Evolutionary conservation across 2,113 vertebrate species (phyloP).

Genomic region (Anoplopoma fimbria): DNA sequence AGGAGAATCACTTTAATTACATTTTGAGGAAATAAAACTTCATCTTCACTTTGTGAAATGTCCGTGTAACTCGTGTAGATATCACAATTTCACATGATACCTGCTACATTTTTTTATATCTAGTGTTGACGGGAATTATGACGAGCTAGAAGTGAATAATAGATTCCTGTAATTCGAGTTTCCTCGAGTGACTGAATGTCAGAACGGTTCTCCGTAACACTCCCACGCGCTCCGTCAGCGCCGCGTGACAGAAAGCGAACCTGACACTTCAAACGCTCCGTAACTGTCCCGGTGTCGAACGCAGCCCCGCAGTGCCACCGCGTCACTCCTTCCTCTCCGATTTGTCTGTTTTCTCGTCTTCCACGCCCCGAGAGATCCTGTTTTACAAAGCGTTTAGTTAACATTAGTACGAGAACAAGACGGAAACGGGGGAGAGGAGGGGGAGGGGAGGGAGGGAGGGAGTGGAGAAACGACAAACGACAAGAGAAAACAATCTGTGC

Average conservation of each 20-base stretch:
- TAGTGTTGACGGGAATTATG: constrained; percentile 32
- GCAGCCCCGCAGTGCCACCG: constrained; percentile 40
- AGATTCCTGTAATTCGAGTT: constrained; percentile 49
- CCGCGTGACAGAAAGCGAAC: constrained; percentile 28
- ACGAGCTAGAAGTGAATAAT: constrained; percentile 55
- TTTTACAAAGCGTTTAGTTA: constrained; percentile 74
- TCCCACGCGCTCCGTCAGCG: constrained; percentile 37
- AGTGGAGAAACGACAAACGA: constrained; percentile 26
- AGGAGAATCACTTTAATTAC: background rate
- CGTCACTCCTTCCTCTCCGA: constrained; percentile 40
- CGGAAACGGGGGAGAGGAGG: constrained; percentile 17
- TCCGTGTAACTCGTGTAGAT: too few relatives aligned
- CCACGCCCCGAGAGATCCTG: constrained; percentile 58
- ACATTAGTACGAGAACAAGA: constrained; percentile 66
- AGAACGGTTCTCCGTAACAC: constrained; percentile 20
- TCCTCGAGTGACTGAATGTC: constrained; percentile 66
- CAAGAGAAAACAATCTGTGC: constrained; percentile 73
- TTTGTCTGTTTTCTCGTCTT: constrained; percentile 63
- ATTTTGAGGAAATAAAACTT: background rate
- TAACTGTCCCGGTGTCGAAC: constrained; percentile 45
- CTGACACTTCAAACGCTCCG: constrained; percentile 70
- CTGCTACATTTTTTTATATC: background rate
- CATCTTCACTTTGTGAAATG: background rate
- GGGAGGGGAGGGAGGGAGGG: background rate
- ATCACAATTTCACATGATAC: background rate